These are phyloP conservation scores for Mustela lutreola DNA, from an alignment of 2,113 vertebrate species.

Conservation along the genomic window DNA sequence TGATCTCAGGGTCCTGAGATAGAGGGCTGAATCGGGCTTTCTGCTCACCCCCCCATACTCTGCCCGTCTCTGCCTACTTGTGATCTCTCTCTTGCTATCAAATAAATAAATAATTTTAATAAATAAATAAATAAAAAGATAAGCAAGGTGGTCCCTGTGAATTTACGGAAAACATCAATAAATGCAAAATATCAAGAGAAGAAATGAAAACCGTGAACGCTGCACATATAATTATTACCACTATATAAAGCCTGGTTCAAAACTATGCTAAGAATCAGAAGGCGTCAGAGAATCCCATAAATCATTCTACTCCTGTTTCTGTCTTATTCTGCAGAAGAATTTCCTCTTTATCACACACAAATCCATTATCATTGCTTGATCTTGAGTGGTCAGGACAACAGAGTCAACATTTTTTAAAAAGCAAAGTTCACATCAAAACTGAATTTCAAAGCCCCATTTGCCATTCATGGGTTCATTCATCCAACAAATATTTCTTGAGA, in stretches of 20 bases:
- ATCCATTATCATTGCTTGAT: neutral
- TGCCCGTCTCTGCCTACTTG: no score
- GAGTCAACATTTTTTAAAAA: slow-evolving; percentile 47
- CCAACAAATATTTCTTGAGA: slow-evolving; percentile 42
- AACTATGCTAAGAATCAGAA: slow-evolving; percentile 50
- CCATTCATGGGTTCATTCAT: slow-evolving; percentile 25
- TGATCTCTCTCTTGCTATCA: no score
- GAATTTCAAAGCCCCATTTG: slow-evolving; percentile 52
- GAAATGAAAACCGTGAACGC: slow-evolving; percentile 51
- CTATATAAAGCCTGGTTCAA: slow-evolving; percentile 8
- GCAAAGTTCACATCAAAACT: slow-evolving; percentile 8
- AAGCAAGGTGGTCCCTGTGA: neutral
- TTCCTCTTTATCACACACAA: slow-evolving; percentile 37
- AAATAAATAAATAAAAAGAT: neutral
- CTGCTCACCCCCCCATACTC: no score
- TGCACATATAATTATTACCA: neutral
- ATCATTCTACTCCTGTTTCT: slow-evolving; percentile 27
- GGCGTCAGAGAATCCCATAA: neutral
- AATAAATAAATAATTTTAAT: no score
- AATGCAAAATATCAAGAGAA: slow-evolving; percentile 21
- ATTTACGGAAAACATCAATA: slow-evolving; percentile 55
- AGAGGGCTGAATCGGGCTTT: no score
- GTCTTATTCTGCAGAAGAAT: slow-evolving; percentile 20
- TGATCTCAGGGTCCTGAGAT: no score
- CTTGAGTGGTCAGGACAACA: slow-evolving; percentile 4